Evolutionary conservation across 2,113 vertebrate genomes (phyloP).

Genomic region (Sapayoa aenigma): DNA sequence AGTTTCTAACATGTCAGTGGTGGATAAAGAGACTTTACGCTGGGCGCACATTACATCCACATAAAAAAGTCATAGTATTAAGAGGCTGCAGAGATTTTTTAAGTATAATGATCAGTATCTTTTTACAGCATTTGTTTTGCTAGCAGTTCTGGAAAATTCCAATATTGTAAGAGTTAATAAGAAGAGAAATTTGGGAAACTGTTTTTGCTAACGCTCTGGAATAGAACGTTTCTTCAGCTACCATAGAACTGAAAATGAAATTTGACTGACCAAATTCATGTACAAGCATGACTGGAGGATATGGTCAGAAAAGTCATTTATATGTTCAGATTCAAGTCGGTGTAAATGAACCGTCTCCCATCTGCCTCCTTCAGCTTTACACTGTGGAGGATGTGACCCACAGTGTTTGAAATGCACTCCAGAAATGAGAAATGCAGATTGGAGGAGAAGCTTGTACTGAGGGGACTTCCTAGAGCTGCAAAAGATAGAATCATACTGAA

Average conservation of each 20-base stretch:
- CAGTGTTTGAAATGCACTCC: neutral
- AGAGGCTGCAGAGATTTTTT: neutral
- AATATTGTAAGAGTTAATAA: neutral
- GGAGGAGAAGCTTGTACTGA: neutral
- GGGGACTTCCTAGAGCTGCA: neutral
- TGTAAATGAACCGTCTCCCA: neutral
- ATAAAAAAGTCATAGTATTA: neutral
- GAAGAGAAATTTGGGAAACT: neutral
- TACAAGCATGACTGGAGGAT: neutral
- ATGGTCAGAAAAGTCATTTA: neutral
- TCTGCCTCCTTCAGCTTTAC: neutral
- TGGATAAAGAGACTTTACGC: neutral
- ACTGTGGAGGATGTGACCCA: neutral
- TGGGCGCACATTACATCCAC: neutral
- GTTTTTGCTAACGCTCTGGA: neutral
- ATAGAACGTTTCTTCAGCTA: neutral
- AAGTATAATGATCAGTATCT: neutral
- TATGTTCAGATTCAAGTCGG: neutral
- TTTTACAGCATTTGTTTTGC: neutral
- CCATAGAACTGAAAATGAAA: constrained; percentile 7
- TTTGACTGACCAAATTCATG: neutral
- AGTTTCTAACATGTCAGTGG: neutral
- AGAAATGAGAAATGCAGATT: constrained; percentile 18
- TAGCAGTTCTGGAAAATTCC: neutral
- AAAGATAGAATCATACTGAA: neutral